Evolutionary conservation across 1,140 invertebrate species (phyloP), one percentile per base, ranked within the genome.

Genomic region (Megalopta genalis): DNA sequence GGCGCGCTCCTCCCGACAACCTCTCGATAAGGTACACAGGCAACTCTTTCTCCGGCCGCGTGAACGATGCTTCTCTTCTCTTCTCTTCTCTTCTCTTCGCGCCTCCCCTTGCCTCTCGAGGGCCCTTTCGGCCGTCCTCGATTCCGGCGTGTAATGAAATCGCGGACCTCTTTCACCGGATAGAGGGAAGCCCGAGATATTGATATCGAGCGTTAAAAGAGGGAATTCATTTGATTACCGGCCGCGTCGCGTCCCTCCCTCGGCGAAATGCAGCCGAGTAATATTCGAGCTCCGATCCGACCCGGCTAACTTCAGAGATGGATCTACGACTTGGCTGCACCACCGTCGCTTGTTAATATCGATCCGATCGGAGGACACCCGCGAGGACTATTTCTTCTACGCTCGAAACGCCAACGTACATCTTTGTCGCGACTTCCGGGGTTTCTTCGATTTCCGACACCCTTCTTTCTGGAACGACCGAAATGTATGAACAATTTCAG

Each of bases 151-250:
- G 37, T 74, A 23, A 25, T 77, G 46, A 62, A 39, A 21, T 9
- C 37, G 23, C 10, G 39, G 54, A 68, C 25, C 25, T 57, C 49
- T 59, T 75, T 75, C 32, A n/a, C 62, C 14, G 39, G 18, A 46
- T 77, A 27, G 52, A 62, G 32, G 46, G 21, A 27, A 60, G n/a
- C 54, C 37, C 21, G 23, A 73, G 63, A 39, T 27, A 63, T 75
- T 63, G 46, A 66, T 74, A 37, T 27, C 39, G 12, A 18, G 18
- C 37, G 52, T 68, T 32, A 42, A 60, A 68, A 65, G 21, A 23
- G 42, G 52, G 25, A 18, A n/a, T 72, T 72, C 42, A 1, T 63
- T 63, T 37, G 54, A 57, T 57, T 57, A 57, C 16, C 14, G 49
- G 16, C 16, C 59, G 59, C 25, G 9, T n/a, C 54, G 54, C 8